phyloP scores from a whole-genome alignment of 2,888 invertebrate genomes.

The Cephus spinipes region DNA sequence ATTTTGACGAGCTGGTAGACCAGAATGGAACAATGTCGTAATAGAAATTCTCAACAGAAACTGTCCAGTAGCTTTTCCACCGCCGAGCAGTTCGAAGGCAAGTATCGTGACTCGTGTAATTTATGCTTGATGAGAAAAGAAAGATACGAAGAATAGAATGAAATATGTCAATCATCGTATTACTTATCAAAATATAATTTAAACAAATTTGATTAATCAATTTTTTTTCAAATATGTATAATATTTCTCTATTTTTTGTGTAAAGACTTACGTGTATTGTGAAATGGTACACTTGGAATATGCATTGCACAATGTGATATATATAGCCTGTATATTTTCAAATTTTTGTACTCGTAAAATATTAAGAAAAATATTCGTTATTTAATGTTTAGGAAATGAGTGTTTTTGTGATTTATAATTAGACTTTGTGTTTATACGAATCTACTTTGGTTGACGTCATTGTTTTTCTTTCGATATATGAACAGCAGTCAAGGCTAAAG shows the following conservation, averaged over 20 bases:
- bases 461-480: neutral
- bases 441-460: neutral
- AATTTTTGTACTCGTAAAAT: neutral
- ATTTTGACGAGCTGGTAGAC: neutral
- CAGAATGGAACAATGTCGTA: neutral
- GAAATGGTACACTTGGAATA: neutral
- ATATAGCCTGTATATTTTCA: neutral
- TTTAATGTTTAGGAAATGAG: neutral
- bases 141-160: neutral
- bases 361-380: neutral
- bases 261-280: neutral
- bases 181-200: neutral
- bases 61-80: neutral
- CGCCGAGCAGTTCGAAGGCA: neutral
- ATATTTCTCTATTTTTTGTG: neutral
- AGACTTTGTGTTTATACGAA: neutral
- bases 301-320: neutral
- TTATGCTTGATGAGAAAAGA: neutral
- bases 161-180: neutral
- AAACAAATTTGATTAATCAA: too few relatives aligned
- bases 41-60: neutral
- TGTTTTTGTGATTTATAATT: neutral
- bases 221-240: neutral
- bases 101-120: neutral
- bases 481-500: neutral